These are phyloP conservation scores for Dastarcus helophoroides DNA, from an alignment of 2,888 invertebrate species.

Conservation along the genomic window DNA sequence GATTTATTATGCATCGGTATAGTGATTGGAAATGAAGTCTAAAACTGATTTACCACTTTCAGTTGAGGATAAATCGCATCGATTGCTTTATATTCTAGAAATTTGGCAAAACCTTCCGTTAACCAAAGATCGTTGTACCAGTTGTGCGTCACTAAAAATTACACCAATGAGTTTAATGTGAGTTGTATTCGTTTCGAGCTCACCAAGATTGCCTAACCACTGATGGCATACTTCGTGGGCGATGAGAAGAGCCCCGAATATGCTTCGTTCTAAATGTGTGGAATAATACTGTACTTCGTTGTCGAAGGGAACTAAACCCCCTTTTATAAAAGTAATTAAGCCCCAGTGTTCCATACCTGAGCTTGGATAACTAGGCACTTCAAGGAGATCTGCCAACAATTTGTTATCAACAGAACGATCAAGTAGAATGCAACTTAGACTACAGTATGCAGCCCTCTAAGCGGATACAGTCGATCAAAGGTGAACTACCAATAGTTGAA, in stretches of 20 bases:
- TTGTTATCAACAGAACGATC: too few relatives aligned
- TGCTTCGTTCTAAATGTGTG: slow-evolving; percentile 1
- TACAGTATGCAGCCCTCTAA: too few relatives aligned
- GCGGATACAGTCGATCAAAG: too few relatives aligned
- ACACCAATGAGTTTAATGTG: background rate
- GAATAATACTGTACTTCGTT: background rate
- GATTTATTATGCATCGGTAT: too few relatives aligned
- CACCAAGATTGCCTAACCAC: slow-evolving; percentile 28
- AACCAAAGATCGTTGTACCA: slow-evolving; percentile 27
- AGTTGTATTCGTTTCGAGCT: slow-evolving; percentile 3
- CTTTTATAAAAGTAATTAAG: slow-evolving; percentile 19
- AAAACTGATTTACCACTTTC: slow-evolving; percentile 8
- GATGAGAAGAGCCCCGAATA: slow-evolving; percentile 1
- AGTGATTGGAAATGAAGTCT: background rate
- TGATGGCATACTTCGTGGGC: slow-evolving; percentile 24
- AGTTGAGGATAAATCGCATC: slow-evolving; percentile 6
- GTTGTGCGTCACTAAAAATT: slow-evolving; percentile 21
- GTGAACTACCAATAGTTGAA: too few relatives aligned
- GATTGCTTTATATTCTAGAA: slow-evolving; percentile 16
- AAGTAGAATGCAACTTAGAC: too few relatives aligned
- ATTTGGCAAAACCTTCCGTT: slow-evolving; percentile 24
- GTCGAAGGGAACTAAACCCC: too few relatives aligned
- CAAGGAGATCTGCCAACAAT: slow-evolving; percentile 22
- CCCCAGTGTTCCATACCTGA: slow-evolving; percentile 26
- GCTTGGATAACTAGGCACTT: slow-evolving; percentile 16